A percentile compares a stretch with the other conserved stretches of the same genome.
These are phyloP conservation scores for Hippopotamus amphibius DNA, from an alignment of 2,113 vertebrate species.

Conservation along the genomic window DNA sequence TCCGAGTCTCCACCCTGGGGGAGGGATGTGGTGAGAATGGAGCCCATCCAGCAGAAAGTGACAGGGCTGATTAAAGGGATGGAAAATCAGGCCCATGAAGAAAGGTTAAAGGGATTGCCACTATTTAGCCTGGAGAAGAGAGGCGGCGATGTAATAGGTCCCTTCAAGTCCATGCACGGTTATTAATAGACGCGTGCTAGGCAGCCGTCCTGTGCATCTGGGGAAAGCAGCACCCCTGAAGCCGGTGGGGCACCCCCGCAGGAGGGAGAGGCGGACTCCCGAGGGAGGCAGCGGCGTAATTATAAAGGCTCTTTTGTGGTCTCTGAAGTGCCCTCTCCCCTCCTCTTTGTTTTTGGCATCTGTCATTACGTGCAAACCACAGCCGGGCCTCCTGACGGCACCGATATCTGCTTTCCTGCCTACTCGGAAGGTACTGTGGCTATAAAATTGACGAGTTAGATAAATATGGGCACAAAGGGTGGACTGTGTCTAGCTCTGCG, in stretches of 20 bases:
- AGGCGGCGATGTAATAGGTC: slow-evolving; percentile 25
- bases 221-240: slow-evolving; percentile 6
- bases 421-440: slow-evolving; percentile 64
- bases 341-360: slow-evolving; percentile 69
- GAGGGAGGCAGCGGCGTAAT: slow-evolving; percentile 62
- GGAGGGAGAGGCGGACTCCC: slow-evolving; percentile 7
- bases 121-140: slow-evolving; percentile 69
- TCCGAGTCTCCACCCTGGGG: background rate
- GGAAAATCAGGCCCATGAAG: slow-evolving; percentile 77
- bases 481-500: slow-evolving; percentile 44
- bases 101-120: slow-evolving; percentile 75
- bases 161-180: slow-evolving; percentile 46
- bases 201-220: slow-evolving; percentile 28
- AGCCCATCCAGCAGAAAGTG: slow-evolving; percentile 75
- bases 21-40: slow-evolving; percentile 73
- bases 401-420: slow-evolving; percentile 67
- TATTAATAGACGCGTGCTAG: slow-evolving; percentile 56
- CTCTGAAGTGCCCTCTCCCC: slow-evolving; percentile 48
- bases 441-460: slow-evolving; percentile 68
- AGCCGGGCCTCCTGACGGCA: slow-evolving; percentile 59
- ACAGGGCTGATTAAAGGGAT: slow-evolving; percentile 80
- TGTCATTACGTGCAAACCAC: slow-evolving; percentile 72
- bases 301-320: slow-evolving; percentile 80
- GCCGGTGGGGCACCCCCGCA: background rate
- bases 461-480: slow-evolving; percentile 61